phyloP scores from a whole-genome alignment of 2,888 invertebrate species.

The Cephus sareptanus region DNA sequence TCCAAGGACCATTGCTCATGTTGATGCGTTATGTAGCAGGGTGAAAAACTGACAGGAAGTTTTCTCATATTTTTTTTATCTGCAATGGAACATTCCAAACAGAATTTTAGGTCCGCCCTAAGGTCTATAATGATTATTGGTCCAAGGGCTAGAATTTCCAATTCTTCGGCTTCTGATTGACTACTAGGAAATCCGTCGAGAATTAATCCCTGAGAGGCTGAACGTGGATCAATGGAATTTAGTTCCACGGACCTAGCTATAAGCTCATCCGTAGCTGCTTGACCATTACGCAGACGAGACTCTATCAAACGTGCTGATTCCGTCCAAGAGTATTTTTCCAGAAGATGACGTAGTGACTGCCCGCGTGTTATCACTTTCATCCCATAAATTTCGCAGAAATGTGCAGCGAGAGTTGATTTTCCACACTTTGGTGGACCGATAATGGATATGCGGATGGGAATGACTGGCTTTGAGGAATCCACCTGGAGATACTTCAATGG shows the following conservation, averaged over 20 bases:
- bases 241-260: constrained; percentile 70
- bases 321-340: constrained; percentile 69
- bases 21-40: constrained; percentile 64
- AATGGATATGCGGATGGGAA: constrained; percentile 70
- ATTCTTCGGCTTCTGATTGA: constrained; percentile 67
- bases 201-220: constrained; percentile 71
- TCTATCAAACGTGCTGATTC: constrained; percentile 67
- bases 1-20: constrained; percentile 65
- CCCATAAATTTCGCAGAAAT: constrained; percentile 69
- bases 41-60: constrained; percentile 62
- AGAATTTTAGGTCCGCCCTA: constrained; percentile 58
- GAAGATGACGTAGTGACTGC: constrained; percentile 67
- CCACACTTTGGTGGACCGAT: constrained; percentile 75
- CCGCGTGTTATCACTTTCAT: constrained; percentile 71
- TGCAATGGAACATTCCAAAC: constrained; percentile 63
- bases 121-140: constrained; percentile 72
- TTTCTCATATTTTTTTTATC: constrained; percentile 61
- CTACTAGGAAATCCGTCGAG: constrained; percentile 73
- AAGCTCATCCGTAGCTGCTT: constrained; percentile 65
- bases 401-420: constrained; percentile 70
- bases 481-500: constrained; percentile 71
- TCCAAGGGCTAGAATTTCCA: constrained; percentile 69
- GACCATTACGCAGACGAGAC: constrained; percentile 63
- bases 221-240: constrained; percentile 66
- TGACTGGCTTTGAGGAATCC: constrained; percentile 64